These are phyloP conservation scores for Drosophila orosa DNA, from an alignment of 1,140 invertebrate genomes.

Conservation along the genomic window DNA sequence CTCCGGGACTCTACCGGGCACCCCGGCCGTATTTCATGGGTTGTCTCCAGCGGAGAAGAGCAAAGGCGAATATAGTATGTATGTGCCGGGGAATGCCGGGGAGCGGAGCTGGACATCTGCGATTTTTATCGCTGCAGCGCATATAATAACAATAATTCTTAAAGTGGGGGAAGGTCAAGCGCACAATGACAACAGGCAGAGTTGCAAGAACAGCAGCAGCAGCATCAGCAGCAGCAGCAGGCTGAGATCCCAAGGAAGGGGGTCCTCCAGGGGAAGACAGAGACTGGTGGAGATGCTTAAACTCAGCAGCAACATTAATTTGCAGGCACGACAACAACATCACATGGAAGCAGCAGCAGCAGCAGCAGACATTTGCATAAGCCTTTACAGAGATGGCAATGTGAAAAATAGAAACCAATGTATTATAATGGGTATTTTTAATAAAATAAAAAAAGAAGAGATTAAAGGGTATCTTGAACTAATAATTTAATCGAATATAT, in stretches of 20 bases:
- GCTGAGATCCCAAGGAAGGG: slow-evolving; percentile 49
- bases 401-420: too few species aligned
- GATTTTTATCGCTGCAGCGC: slow-evolving; percentile 81
- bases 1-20: slow-evolving; percentile 53
- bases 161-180: slow-evolving; percentile 83
- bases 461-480: too few species aligned
- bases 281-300: slow-evolving; percentile 69
- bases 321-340: slow-evolving; percentile 64
- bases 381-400: slow-evolving; percentile 18
- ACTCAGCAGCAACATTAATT: slow-evolving; percentile 82
- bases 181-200: slow-evolving; percentile 72
- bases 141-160: slow-evolving; percentile 84
- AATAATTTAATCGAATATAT: too few species aligned
- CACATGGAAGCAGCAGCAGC: slow-evolving; percentile 22
- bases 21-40: slow-evolving; percentile 75
- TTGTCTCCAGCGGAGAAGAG: slow-evolving; percentile 61
- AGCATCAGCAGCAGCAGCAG: slow-evolving; percentile 52
- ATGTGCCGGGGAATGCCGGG: not conserved
- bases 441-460: not conserved
- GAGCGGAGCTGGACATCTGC: slow-evolving; percentile 70
- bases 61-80: not conserved
- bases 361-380: slow-evolving; percentile 68
- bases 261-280: not conserved
- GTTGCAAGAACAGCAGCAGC: slow-evolving; percentile 71
- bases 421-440: not conserved